phyloP scores from a whole-genome alignment of 2,888 invertebrate species.

The Rotaria socialis region DNA sequence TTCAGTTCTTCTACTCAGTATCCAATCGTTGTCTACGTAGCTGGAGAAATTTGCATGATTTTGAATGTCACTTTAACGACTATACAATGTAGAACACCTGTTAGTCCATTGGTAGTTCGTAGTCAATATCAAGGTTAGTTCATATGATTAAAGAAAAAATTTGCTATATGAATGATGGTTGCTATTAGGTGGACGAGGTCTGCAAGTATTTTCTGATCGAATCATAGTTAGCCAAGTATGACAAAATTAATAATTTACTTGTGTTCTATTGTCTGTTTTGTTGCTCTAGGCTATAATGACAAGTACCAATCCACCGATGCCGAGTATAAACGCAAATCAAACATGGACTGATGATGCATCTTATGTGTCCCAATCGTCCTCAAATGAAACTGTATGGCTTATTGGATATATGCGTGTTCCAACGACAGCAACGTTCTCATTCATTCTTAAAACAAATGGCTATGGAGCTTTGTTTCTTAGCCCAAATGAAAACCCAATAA shows the following conservation, averaged over 20 bases:
- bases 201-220: background rate
- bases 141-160: background rate
- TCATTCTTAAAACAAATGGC: constrained; percentile 48
- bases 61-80: background rate
- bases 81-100: constrained; percentile 27
- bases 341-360: background rate
- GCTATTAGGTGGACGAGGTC: background rate
- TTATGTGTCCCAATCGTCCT: background rate
- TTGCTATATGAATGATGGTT: background rate
- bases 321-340: background rate
- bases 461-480: constrained; percentile 50
- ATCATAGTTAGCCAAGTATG: too few species aligned
- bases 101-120: background rate
- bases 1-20: constrained; percentile 37
- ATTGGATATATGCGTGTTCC: constrained; percentile 35
- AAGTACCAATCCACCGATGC: background rate
- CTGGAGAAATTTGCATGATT: background rate
- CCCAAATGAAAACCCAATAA: constrained; percentile 46
- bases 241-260: too few species aligned
- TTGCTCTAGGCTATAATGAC: background rate
- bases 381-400: constrained; percentile 38
- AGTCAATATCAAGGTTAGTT: background rate
- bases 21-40: constrained; percentile 1
- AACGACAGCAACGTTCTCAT: constrained; percentile 31
- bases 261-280: too few species aligned